phyloP scores from a whole-genome alignment of 2,888 invertebrate genomes.

The Cylindroiulus punctatus region DNA sequence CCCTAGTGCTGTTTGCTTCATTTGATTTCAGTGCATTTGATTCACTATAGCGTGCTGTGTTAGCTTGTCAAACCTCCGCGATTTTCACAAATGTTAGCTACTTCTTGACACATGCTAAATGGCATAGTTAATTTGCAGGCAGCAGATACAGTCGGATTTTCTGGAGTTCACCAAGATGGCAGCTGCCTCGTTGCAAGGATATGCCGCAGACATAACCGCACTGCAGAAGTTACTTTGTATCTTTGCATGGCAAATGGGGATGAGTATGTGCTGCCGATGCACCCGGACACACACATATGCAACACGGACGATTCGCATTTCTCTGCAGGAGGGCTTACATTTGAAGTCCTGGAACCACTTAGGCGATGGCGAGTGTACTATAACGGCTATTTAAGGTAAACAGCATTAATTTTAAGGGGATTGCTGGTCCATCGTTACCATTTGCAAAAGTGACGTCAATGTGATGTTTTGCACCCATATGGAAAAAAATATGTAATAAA shows the following conservation, averaged over 20 bases:
- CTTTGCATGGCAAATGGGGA: slow-evolving; percentile 66
- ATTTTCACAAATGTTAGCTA: background rate
- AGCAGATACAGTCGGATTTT: slow-evolving; percentile 68
- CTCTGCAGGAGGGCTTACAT: slow-evolving; percentile 68
- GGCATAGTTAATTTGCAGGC: slow-evolving; percentile 63
- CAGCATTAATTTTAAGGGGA: no score
- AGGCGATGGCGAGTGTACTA: slow-evolving; percentile 74
- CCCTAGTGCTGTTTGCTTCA: no score
- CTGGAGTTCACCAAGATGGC: slow-evolving; percentile 71
- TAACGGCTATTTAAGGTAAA: slow-evolving; percentile 73
- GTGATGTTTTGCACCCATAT: no score
- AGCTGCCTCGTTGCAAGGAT: slow-evolving; percentile 71
- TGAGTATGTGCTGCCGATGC: slow-evolving; percentile 68
- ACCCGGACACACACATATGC: slow-evolving; percentile 69
- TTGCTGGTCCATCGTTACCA: no score
- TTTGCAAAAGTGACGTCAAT: no score
- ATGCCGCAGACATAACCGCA: slow-evolving; percentile 68
- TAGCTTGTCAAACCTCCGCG: no score
- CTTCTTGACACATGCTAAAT: background rate
- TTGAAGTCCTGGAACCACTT: slow-evolving; percentile 74
- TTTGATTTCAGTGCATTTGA: no score
- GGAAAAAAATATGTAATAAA: no score
- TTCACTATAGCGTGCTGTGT: no score
- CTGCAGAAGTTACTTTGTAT: slow-evolving; percentile 72
- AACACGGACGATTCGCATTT: slow-evolving; percentile 63